These are phyloP conservation scores for Hycleus cichorii DNA, from an alignment of 1,140 invertebrate species.

Conservation along the genomic window DNA sequence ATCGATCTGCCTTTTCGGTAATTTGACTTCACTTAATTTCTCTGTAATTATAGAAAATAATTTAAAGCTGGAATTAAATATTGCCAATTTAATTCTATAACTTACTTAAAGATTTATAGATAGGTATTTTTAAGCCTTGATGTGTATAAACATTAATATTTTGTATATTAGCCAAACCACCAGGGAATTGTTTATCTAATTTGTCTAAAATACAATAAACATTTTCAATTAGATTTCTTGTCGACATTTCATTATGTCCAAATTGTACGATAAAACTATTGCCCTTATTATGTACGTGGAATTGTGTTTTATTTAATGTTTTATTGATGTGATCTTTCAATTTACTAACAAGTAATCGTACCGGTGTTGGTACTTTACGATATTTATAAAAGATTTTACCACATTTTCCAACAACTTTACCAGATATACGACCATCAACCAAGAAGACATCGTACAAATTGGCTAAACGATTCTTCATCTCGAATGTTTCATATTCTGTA, in stretches of 20 bases:
- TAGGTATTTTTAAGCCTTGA: constrained; percentile 45
- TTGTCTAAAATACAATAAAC: constrained; percentile 44
- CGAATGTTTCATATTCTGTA: constrained; percentile 59
- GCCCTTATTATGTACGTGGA: constrained; percentile 50
- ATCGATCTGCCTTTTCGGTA: constrained; percentile 20
- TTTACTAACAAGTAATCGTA: constrained; percentile 46
- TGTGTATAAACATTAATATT: constrained; percentile 48
- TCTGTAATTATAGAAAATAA: constrained; percentile 31
- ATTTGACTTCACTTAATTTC: constrained; percentile 40
- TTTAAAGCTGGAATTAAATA: too few relatives aligned
- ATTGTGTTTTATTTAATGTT: constrained; percentile 50
- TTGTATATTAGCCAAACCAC: constrained; percentile 56
- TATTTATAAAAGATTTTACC: constrained; percentile 55
- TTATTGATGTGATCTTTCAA: constrained; percentile 51
- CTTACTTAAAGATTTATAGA: constrained; percentile 57
- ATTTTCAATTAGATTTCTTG: constrained; percentile 50
- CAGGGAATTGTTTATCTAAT: constrained; percentile 51
- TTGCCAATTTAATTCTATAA: constrained; percentile 21
- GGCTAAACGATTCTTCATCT: constrained; percentile 52
- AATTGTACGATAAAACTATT: constrained; percentile 49
- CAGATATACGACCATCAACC: constrained; percentile 53
- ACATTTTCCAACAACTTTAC: constrained; percentile 51
- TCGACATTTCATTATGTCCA: constrained; percentile 49
- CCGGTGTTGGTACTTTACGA: constrained; percentile 52
- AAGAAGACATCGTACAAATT: constrained; percentile 57